These are phyloP conservation scores for Drosophila seguyi DNA, from an alignment of 1,140 invertebrate genomes.

Conservation along the genomic window DNA sequence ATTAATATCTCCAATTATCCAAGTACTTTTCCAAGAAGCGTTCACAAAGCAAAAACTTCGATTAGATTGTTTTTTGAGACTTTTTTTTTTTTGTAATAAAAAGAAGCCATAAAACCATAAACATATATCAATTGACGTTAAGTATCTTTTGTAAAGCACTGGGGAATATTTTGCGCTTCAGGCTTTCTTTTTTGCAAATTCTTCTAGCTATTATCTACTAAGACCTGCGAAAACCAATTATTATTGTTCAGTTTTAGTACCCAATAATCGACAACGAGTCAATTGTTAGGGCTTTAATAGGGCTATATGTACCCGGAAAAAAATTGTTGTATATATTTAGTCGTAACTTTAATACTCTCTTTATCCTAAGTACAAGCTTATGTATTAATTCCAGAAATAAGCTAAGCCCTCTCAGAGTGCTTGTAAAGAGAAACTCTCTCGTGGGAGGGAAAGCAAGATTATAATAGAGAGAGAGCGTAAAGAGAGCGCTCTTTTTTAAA, in stretches of 20 bases:
- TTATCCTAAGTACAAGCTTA: too few species aligned
- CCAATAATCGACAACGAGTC: slow-evolving; percentile 7
- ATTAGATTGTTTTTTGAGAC: slow-evolving; percentile 30
- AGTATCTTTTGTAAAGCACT: slow-evolving; percentile 1
- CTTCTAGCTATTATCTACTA: slow-evolving; percentile 8
- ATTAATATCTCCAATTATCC: slow-evolving; percentile 4
- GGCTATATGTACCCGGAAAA: neutral
- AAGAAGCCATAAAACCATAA: slow-evolving; percentile 8
- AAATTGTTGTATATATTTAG: neutral
- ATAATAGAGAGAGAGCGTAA: neutral
- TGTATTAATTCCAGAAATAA: too few species aligned
- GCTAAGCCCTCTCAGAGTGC: too few species aligned
- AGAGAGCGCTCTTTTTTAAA: neutral
- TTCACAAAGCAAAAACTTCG: slow-evolving; percentile 11
- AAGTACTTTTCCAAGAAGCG: slow-evolving; percentile 13
- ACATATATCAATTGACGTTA: slow-evolving; percentile 15
- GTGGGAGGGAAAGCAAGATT: too few species aligned
- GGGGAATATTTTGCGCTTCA: neutral
- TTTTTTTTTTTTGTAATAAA: neutral
- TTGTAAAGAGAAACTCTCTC: too few species aligned
- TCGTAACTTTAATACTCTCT: too few species aligned
- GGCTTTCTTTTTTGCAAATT: neutral
- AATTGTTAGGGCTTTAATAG: neutral
- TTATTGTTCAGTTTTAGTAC: neutral
- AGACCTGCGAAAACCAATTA: neutral